These are phyloP conservation scores for Onthophagus taurus DNA, from an alignment of 1,140 invertebrate species.

Conservation along the genomic window DNA sequence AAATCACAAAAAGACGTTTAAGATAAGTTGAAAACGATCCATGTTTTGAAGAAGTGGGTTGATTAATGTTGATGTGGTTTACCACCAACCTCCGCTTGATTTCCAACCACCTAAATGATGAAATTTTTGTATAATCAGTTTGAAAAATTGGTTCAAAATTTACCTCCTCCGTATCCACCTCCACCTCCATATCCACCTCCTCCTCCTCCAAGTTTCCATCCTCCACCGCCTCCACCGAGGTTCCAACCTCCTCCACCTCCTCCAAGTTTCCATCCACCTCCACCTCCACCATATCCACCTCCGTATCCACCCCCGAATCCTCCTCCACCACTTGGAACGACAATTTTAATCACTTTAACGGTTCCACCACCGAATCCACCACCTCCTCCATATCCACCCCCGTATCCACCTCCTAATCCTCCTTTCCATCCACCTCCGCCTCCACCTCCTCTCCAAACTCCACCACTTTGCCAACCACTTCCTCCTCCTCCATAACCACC, in stretches of 20 bases:
- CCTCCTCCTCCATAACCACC: not conserved
- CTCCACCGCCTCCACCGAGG: not conserved
- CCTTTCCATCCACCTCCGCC: not conserved
- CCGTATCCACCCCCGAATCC: not conserved
- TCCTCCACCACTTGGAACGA: too few species aligned
- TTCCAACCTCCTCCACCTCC: not conserved
- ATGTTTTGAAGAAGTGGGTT: too few species aligned
- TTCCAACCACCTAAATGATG: slow-evolving; percentile 2
- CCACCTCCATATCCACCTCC: slow-evolving; percentile 1
- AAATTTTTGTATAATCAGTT: not conserved
- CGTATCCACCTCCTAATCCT: not conserved
- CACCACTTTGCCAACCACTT: not conserved
- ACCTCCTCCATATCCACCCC: not conserved
- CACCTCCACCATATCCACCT: not conserved
- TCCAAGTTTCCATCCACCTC: not conserved
- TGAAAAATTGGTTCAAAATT: not conserved
- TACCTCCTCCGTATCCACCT: slow-evolving; percentile 3
- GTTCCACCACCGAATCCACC: not conserved
- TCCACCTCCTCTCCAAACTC: not conserved
- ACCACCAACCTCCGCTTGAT: slow-evolving; percentile 4
- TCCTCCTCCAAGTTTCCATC: not conserved
- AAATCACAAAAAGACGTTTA: too few species aligned
- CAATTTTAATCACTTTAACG: too few species aligned
- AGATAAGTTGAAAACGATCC: too few species aligned
- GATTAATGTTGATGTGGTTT: too few species aligned